These are phyloP conservation scores for Ormia ochracea DNA, from an alignment of 2,888 invertebrate genomes.

Conservation along the genomic window DNA sequence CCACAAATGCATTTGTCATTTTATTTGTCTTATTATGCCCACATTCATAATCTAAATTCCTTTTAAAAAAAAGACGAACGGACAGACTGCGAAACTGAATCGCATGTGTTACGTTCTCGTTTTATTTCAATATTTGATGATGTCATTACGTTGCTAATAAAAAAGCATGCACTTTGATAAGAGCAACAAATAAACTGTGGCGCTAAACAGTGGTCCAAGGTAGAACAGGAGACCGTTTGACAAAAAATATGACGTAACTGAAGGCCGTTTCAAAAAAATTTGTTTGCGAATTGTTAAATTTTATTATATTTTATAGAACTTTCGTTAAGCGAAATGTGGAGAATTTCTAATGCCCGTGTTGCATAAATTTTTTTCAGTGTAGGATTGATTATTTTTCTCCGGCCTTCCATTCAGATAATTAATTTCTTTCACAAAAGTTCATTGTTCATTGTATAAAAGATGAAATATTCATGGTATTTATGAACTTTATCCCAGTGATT, in stretches of 20 bases:
- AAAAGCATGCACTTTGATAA: constrained; percentile 21
- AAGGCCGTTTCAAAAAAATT: too few relatives aligned
- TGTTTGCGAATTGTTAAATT: too few relatives aligned
- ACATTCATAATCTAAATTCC: constrained; percentile 46
- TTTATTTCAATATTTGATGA: constrained; percentile 49
- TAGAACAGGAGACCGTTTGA: not conserved
- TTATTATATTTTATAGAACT: too few relatives aligned
- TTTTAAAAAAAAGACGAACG: constrained; percentile 25
- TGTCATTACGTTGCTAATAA: constrained; percentile 45
- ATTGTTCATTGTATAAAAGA: too few relatives aligned
- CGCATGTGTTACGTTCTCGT: constrained; percentile 28
- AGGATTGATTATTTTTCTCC: too few relatives aligned
- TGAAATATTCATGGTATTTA: too few relatives aligned
- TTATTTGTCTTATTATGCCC: constrained; percentile 21
- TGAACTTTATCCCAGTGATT: too few relatives aligned
- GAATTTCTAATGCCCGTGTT: too few relatives aligned
- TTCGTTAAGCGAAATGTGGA: too few relatives aligned
- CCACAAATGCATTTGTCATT: constrained; percentile 38
- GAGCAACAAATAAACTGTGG: constrained; percentile 33
- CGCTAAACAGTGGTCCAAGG: constrained; percentile 25
- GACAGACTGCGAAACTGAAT: constrained; percentile 9
- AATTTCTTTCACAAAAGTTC: too few relatives aligned
- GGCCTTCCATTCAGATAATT: too few relatives aligned
- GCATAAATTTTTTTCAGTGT: too few relatives aligned
- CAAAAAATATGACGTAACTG: not conserved